Base-by-base conservation (phyloP, 2,113 vertebrate genomes). In the Lethenteron reissneri region DNA sequence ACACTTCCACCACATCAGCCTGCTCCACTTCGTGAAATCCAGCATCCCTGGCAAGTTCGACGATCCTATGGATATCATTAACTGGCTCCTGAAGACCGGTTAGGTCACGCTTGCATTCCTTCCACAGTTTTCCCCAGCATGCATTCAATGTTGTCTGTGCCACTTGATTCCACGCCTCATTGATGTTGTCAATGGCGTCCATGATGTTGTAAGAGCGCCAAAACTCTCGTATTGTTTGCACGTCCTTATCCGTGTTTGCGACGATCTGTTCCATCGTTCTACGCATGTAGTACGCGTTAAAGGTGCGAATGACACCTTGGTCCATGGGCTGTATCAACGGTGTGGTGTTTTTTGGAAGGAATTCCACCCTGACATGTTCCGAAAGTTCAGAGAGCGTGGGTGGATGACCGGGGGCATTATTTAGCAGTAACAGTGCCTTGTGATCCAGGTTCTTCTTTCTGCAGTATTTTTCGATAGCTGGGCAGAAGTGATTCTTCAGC, bases 401-500 rank as follows among this genome's bases (percentile, higher is more conserved):
- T 19, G 73, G 70, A 56, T 73, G 73, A 12, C 73, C 57, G 4
- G 57, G 73, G 3, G 58, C 25, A 25, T 73, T 72, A n/a, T 73
- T 70, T 10, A 71, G 10, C 57, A 73, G 17, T 4, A 58, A 70
- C 70, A 73, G 41, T 12, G 59, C 73, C 58, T 73, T 73, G 57
- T 60, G 56, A 17, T 12, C 10, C n/a, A 70, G 12, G 3, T 72
- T 41, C 12, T 72, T 58, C 70, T 73, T 59, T 15, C 11, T 19
- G 70, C 70, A 57, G n/a, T 72, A 73, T 9, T 15, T 17, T 56
- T 72, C 57, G 57, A 73, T 58, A 9, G 56, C 70, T 15, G 56
- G n/a, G 17, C 70, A 57, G 62, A 73, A 73, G 56, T 73, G 11
- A 14, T 25, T 25, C 12, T 41, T 70, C 64, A 73, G 70, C 72